These are phyloP conservation scores for Enteromius trimaculatus DNA, from an alignment of 2,797 vertebrate genomes.

Conservation along the genomic window DNA sequence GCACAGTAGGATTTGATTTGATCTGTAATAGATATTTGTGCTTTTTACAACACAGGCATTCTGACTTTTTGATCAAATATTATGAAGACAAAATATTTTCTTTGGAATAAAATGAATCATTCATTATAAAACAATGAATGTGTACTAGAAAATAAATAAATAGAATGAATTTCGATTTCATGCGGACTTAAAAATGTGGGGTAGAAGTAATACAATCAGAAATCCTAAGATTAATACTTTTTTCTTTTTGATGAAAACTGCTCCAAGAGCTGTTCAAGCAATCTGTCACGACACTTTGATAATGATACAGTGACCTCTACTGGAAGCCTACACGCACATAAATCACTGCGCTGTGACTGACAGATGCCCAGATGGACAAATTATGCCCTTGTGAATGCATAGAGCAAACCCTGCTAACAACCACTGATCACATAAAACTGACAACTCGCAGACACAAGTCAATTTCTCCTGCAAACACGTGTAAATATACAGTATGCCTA, in stretches of 20 bases:
- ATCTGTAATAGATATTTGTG: background rate
- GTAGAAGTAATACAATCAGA: background rate
- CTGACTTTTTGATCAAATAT: background rate
- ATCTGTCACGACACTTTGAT: constrained; percentile 26
- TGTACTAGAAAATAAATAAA: background rate
- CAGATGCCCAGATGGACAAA: constrained; percentile 24
- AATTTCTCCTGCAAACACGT: background rate
- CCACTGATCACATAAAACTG: constrained; percentile 1
- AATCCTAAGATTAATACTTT: background rate
- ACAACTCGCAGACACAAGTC: background rate
- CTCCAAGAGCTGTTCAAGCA: background rate
- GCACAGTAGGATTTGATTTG: too few species aligned
- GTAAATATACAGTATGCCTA: background rate
- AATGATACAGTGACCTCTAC: constrained; percentile 61
- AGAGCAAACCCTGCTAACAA: constrained; percentile 9
- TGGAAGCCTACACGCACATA: constrained; percentile 49
- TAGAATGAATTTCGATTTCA: background rate
- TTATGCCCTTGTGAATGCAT: background rate
- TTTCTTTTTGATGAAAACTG: background rate
- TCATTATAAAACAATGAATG: background rate
- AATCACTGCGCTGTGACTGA: constrained; percentile 29
- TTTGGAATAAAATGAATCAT: background rate
- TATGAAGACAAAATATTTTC: background rate
- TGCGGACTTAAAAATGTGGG: background rate
- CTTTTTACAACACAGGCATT: background rate